phyloP scores from a whole-genome alignment of 2,888 invertebrate species.

The Abrostola triplasia region DNA sequence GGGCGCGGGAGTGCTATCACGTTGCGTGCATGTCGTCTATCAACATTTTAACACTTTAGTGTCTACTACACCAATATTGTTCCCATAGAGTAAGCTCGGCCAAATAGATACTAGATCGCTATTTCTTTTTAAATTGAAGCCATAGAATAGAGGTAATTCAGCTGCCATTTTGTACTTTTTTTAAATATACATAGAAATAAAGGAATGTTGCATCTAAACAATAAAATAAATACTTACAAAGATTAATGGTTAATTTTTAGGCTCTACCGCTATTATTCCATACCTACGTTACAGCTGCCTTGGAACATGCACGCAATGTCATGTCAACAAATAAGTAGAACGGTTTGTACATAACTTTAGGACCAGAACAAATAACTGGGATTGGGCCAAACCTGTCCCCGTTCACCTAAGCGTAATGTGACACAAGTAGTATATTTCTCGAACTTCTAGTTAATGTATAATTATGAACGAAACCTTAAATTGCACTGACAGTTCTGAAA shows the following conservation, averaged over 20 bases:
- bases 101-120: slow-evolving; percentile 66
- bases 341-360: slow-evolving; percentile 39
- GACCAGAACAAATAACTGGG: slow-evolving; percentile 43
- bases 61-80: slow-evolving; percentile 81
- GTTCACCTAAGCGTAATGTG: slow-evolving; percentile 45
- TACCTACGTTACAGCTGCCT: slow-evolving; percentile 81
- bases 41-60: slow-evolving; percentile 64
- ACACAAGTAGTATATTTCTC: slow-evolving; percentile 47
- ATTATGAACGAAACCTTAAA: slow-evolving; percentile 51
- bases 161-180: slow-evolving; percentile 82
- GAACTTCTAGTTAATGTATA: slow-evolving; percentile 48
- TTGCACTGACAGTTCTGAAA: slow-evolving; percentile 53
- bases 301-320: slow-evolving; percentile 73
- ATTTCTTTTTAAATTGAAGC: slow-evolving; percentile 64
- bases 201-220: slow-evolving; percentile 67
- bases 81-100: slow-evolving; percentile 86
- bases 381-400: slow-evolving; percentile 61
- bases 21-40: slow-evolving; percentile 73
- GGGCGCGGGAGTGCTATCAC: slow-evolving; percentile 43
- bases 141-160: slow-evolving; percentile 68
- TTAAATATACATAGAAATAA: slow-evolving; percentile 57
- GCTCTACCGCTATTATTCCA: slow-evolving; percentile 69
- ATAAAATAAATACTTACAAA: slow-evolving; percentile 66
- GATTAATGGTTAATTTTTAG: slow-evolving; percentile 57
- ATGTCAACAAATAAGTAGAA: slow-evolving; percentile 47